These are phyloP conservation scores for Hymenochirus boettgeri DNA, from an alignment of 2,113 vertebrate genomes.

Conservation along the genomic window DNA sequence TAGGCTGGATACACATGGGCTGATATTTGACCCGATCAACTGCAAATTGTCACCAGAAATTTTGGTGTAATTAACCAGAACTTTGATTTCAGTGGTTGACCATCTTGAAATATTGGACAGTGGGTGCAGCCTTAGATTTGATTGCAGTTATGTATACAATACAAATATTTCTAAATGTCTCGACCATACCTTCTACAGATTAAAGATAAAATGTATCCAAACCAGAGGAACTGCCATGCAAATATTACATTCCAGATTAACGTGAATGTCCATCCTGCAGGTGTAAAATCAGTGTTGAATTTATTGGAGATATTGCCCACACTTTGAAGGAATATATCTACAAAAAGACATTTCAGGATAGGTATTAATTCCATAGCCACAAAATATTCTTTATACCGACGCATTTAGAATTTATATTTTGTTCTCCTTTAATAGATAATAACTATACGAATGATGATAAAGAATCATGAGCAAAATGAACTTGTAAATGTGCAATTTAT, in stretches of 20 bases:
- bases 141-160: no score
- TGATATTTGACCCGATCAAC: no score
- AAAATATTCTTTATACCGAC: background rate
- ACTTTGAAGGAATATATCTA: constrained; percentile 54
- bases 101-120: no score
- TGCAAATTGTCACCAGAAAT: no score
- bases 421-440: no score
- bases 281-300: constrained; percentile 51
- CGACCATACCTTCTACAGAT: constrained; percentile 50
- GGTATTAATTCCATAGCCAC: no score
- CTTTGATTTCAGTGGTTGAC: no score
- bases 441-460: no score
- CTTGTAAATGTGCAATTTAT: background rate
- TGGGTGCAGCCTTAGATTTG: no score
- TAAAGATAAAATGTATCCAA: constrained; percentile 45
- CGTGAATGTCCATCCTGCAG: constrained; percentile 50
- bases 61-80: no score
- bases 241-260: constrained; percentile 55
- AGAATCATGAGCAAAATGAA: background rate
- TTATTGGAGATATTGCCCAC: constrained; percentile 52
- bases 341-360: rapidly evolving
- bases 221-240: constrained; percentile 51
- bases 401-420: background rate
- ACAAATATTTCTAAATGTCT: no score
- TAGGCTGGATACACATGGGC: no score